Evolutionary conservation across 23 tunicate species (phyloP), one percentile per base, ranked within the genome.

Genomic region (Phallusia fumigata): DNA sequence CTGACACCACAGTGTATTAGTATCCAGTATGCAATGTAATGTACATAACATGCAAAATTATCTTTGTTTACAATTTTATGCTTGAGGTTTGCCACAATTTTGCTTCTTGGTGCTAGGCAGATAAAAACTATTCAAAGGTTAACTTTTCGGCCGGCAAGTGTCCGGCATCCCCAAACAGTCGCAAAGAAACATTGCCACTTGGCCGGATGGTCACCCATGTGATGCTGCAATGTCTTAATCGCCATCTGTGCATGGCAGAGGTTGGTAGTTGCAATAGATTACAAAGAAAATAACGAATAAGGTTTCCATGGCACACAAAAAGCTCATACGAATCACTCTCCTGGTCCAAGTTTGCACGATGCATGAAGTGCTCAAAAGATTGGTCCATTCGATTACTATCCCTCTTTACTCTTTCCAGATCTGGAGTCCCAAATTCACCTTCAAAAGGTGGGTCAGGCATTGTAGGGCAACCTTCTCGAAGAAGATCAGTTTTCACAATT

Each of bases 251-350:
- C 98, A 93, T 89, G 19, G 86, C 93, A 22, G 82, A 79, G 21
- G 91, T 84, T 21, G 98, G 98, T 26, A 89, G 76, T 65, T 93
- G 98, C 35, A 93, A 64, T 0, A 84, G 87, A 22, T 87, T 80
- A 33, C 98, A 93, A 0, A 89, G 82, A 64, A 88, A 84, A 44
- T 93, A 93, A 19, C 98, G 90, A 32, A 93, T 89, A 18, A 93
- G 90, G 82, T 93, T 93, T 18, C 81, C 98, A 85, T 93, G 98
- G 87, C 98, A 93, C 22, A 93, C 79, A 49, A 64, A 76, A 15
- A 88, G 80, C 22, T 84, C 87, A 30, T 76, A 72, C 15, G 86
- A 69, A n/a, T 49, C 80, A 1, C 69, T 16, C 8, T 58, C 69
- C 16, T 58, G 69, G 3, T 58, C 69, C 28, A 58, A 11, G 18